A percentile compares a stretch with the other conserved stretches of the same genome.
Evolutionary conservation across 2,888 invertebrate genomes (phyloP).

Genomic region (Agonopterix alstromeriana): DNA sequence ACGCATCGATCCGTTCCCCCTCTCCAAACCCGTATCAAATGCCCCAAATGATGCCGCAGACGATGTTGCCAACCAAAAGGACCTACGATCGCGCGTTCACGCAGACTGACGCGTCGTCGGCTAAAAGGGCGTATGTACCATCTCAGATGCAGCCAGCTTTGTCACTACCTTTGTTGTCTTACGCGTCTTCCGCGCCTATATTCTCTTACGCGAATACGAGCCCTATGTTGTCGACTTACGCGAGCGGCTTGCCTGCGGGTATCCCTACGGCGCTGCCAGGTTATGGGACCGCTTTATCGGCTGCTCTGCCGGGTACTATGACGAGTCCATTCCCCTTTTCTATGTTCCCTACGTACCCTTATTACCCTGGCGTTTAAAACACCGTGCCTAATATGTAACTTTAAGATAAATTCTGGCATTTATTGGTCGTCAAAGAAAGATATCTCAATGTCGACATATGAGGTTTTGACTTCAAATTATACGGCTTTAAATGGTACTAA

Average conservation of each 20-base stretch:
- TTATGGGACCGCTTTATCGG: slow-evolving; percentile 46
- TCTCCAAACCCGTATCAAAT: slow-evolving; percentile 33
- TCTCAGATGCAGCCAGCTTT: slow-evolving; percentile 52
- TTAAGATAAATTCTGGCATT: no score
- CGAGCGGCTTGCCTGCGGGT: slow-evolving; percentile 33
- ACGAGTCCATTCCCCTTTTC: slow-evolving; percentile 42
- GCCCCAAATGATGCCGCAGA: slow-evolving; percentile 35
- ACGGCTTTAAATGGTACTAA: no score
- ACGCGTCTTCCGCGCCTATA: slow-evolving; percentile 60
- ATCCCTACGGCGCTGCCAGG: slow-evolving; percentile 51
- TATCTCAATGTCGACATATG: no score
- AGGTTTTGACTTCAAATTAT: no score
- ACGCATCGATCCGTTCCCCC: slow-evolving; percentile 39
- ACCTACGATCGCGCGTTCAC: slow-evolving; percentile 85
- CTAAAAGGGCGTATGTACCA: slow-evolving; percentile 60
- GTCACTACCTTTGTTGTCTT: slow-evolving; percentile 72
- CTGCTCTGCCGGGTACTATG: slow-evolving; percentile 44
- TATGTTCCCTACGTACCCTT: slow-evolving; percentile 61
- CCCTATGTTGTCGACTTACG: slow-evolving; percentile 52
- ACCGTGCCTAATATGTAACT: no score
- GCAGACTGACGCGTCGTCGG: slow-evolving; percentile 61
- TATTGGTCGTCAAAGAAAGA: no score
- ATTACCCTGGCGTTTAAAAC: slow-evolving; percentile 41
- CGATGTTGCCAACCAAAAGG: slow-evolving; percentile 76
- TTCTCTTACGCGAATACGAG: slow-evolving; percentile 58